phyloP scores from a whole-genome alignment of 1,140 invertebrate genomes.

The Zaprionus lachaisei region DNA sequence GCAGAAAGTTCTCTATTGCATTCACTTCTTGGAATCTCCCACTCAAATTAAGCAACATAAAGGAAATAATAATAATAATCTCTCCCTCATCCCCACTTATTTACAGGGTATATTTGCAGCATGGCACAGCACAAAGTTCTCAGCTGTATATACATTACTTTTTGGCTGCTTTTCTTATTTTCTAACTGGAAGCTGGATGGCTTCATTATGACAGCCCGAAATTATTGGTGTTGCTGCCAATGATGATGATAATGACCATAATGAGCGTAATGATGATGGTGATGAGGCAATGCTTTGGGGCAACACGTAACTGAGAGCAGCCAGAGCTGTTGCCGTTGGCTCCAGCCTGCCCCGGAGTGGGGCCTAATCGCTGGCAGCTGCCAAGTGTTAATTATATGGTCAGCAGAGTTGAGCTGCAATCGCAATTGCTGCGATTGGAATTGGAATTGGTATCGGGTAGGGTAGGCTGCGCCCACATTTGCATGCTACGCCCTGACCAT shows the following conservation, averaged over 20 bases:
- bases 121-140: not conserved
- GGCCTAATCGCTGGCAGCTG: conserved; percentile 62
- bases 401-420: conserved; percentile 63
- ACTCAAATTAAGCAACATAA: not conserved
- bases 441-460: conserved; percentile 40
- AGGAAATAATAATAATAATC: too few species aligned
- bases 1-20: too few species aligned
- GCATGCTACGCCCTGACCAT: conserved; percentile 8
- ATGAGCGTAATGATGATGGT: conserved; percentile 30
- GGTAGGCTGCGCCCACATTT: conserved; percentile 40
- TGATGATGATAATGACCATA: conserved; percentile 33
- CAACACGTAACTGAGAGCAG: conserved; percentile 35
- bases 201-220: conserved; percentile 62
- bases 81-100: not conserved
- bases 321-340: conserved; percentile 18
- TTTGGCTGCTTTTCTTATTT: conserved; percentile 11
- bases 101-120: not conserved
- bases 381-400: conserved; percentile 80
- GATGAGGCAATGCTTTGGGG: conserved; percentile 30
- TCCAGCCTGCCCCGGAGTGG: not conserved
- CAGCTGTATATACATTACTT: not conserved
- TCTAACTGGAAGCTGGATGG: conserved; percentile 26
- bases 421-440: conserved; percentile 24
- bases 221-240: conserved; percentile 43
- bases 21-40: too few species aligned